These are phyloP conservation scores for Sceloporus undulatus DNA, from an alignment of 2,113 vertebrate genomes.

Conservation along the genomic window DNA sequence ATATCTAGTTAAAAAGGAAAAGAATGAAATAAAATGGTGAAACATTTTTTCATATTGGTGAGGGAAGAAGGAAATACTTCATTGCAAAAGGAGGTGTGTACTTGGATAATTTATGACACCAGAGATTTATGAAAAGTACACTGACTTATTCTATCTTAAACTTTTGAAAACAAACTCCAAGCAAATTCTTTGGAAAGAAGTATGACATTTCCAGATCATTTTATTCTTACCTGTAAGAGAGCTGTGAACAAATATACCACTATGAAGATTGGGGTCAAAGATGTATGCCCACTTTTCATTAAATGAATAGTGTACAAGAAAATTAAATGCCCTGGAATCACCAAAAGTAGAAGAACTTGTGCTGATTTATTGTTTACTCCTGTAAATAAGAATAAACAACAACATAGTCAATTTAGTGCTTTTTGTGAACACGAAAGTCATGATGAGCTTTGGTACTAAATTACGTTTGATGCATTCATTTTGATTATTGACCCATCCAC, in stretches of 20 bases:
- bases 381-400: slow-evolving; percentile 59
- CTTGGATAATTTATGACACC: slow-evolving; percentile 16
- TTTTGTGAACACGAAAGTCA: background rate
- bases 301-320: slow-evolving; percentile 96
- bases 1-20: slow-evolving; percentile 24
- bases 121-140: background rate
- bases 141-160: background rate
- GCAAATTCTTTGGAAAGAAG: slow-evolving; percentile 6
- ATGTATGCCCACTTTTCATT: slow-evolving; percentile 97
- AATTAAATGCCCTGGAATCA: slow-evolving; percentile 93
- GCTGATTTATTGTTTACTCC: slow-evolving; percentile 96
- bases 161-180: slow-evolving; percentile 27
- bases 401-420: background rate
- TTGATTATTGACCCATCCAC: background rate
- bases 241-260: slow-evolving; percentile 91
- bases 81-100: background rate
- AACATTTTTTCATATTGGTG: slow-evolving; percentile 24
- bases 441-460: background rate
- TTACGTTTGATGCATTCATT: background rate
- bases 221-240: slow-evolving; percentile 88
- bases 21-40: background rate
- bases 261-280: slow-evolving; percentile 91
- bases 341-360: slow-evolving; percentile 92
- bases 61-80: background rate
- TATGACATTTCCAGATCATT: slow-evolving; percentile 21